These are phyloP conservation scores for Scelioninae gen. 1 DNA, from an alignment of 2,888 invertebrate species.

Conservation along the genomic window DNA sequence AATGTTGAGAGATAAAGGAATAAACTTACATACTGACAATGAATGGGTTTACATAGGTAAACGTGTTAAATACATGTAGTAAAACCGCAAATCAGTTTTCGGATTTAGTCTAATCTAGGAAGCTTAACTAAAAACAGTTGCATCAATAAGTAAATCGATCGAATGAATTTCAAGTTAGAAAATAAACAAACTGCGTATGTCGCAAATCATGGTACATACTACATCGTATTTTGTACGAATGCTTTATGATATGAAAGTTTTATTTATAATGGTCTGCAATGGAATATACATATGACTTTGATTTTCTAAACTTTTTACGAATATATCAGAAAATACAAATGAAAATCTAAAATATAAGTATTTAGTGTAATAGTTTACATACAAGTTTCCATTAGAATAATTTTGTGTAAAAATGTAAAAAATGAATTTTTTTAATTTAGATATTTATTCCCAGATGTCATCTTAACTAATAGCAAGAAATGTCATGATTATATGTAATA, in stretches of 20 bases:
- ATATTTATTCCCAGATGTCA: too few species aligned
- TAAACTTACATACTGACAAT: slow-evolving; percentile 37
- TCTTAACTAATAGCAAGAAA: too few species aligned
- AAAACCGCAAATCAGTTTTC: slow-evolving; percentile 45
- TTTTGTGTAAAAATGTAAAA: too few species aligned
- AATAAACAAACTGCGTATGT: slow-evolving; percentile 41
- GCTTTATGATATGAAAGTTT: too few species aligned
- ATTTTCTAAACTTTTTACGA: too few species aligned
- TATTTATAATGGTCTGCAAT: not conserved
- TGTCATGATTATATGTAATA: too few species aligned
- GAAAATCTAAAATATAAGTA: too few species aligned
- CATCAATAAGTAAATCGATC: slow-evolving; percentile 32
- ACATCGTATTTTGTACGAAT: slow-evolving; percentile 45
- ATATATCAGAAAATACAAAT: too few species aligned
- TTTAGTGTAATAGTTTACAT: too few species aligned
- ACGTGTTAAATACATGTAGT: slow-evolving; percentile 32
- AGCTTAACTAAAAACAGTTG: slow-evolving; percentile 49
- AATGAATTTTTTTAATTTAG: too few species aligned
- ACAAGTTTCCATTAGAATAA: too few species aligned
- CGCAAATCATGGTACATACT: slow-evolving; percentile 38
- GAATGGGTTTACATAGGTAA: slow-evolving; percentile 36
- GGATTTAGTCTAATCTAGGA: slow-evolving; percentile 42
- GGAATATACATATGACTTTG: not conserved
- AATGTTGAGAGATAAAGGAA: slow-evolving; percentile 14
- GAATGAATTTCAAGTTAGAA: slow-evolving; percentile 28